Evolutionary conservation across 2,888 invertebrate genomes (phyloP).

Genomic region (Meteorus colon): DNA sequence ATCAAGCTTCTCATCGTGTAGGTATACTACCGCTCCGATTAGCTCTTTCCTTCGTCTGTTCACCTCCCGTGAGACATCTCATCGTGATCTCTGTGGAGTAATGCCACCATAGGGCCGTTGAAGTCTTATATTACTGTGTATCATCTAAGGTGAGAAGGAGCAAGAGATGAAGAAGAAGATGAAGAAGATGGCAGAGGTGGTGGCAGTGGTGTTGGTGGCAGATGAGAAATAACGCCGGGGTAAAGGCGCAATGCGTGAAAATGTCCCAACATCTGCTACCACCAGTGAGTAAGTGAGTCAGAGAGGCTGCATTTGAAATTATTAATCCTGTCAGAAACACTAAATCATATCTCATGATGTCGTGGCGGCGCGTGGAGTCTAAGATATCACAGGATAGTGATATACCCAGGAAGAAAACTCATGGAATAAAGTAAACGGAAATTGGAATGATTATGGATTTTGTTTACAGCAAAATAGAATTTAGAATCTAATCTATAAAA

Average conservation of each 20-base stretch:
- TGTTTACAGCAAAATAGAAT: neutral
- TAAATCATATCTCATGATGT: conserved; percentile 64
- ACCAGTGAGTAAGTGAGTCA: conserved; percentile 47
- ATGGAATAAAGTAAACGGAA: too few species aligned
- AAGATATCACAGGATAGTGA: conserved; percentile 42
- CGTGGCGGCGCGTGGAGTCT: conserved; percentile 18
- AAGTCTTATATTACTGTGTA: neutral
- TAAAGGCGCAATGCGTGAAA: conserved; percentile 55
- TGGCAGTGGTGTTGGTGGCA: conserved; percentile 18
- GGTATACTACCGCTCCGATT: conserved; percentile 2
- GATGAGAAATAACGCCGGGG: conserved; percentile 48
- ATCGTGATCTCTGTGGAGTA: conserved; percentile 28
- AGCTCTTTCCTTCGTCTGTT: conserved; percentile 9
- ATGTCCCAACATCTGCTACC: conserved; percentile 71
- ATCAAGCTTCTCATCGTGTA: conserved; percentile 42
- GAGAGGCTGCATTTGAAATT: conserved; percentile 60
- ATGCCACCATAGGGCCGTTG: conserved; percentile 17
- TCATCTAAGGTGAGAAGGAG: neutral
- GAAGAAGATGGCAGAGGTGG: conserved; percentile 12
- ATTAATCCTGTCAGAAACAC: conserved; percentile 70
- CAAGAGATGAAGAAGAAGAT: neutral
- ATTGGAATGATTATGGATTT: too few species aligned
- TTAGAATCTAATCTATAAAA: neutral
- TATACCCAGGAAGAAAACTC: too few species aligned
- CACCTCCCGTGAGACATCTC: conserved; percentile 20